phyloP scores from a whole-genome alignment of 2,797 vertebrate species.

The Podargus strigoides region DNA sequence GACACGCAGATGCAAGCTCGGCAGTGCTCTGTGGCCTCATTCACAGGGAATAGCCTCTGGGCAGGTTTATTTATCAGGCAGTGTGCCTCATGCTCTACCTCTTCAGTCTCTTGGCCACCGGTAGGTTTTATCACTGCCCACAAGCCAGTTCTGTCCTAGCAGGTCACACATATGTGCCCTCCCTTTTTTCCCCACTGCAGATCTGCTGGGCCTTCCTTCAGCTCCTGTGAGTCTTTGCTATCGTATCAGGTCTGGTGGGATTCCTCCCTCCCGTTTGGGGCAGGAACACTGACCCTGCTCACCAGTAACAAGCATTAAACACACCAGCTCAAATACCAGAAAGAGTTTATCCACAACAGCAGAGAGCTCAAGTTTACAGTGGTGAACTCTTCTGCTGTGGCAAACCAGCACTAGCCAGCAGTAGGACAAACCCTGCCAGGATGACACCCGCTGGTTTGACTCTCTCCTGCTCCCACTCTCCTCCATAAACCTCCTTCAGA shows the following conservation, averaged over 20 bases:
- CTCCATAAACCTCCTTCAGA: background rate
- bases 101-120: background rate
- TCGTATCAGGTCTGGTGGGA: background rate
- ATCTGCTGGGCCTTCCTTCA: background rate
- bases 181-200: fast-evolving
- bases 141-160: background rate
- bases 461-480: background rate
- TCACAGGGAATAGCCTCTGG: background rate
- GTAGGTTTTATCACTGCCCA: background rate
- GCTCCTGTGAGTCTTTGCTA: background rate
- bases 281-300: background rate
- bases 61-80: background rate
- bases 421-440: too few relatives aligned
- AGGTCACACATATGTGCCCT: fast-evolving
- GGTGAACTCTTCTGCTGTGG: background rate
- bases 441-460: background rate
- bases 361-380: background rate
- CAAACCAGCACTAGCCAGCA: background rate
- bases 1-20: background rate
- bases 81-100: background rate
- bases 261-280: background rate
- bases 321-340: fast-evolving
- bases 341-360: background rate
- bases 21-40: background rate
- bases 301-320: background rate